Conservation (phyloP, 2,797 vertebrate species). For the Alca torda region DNA sequence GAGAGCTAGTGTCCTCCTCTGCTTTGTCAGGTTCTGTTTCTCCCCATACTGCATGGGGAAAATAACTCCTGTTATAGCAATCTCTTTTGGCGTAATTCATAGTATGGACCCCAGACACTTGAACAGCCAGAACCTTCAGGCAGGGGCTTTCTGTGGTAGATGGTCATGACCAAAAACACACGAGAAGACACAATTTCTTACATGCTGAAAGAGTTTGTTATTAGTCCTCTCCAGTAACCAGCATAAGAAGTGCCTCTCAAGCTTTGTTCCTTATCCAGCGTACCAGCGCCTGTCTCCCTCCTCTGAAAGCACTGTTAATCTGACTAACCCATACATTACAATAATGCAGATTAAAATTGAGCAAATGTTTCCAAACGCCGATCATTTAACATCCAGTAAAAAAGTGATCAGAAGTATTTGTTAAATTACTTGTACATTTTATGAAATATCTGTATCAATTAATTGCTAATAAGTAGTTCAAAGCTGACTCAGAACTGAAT, state of each 20-base stretch:
- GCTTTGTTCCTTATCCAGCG: background rate
- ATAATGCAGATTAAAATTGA: background rate
- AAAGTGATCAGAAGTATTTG: background rate
- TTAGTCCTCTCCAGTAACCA: background rate
- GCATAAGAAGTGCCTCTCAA: background rate
- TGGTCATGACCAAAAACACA: background rate
- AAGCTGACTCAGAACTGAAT: constrained; percentile 2
- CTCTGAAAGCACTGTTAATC: background rate
- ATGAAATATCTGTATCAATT: constrained; percentile 16
- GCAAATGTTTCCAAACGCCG: background rate
- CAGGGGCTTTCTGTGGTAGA: background rate
- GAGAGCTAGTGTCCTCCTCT: background rate
- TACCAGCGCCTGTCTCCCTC: background rate
- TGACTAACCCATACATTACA: background rate
- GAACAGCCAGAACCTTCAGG: background rate
- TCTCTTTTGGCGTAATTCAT: background rate
- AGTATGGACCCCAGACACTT: background rate
- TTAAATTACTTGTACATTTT: background rate
- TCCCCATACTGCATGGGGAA: background rate
- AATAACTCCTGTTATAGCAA: background rate
- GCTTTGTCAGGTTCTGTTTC: background rate
- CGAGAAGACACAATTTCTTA: background rate
- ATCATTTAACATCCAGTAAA: background rate
- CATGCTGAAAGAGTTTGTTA: background rate
- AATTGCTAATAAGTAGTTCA: constrained; percentile 5